These are phyloP conservation scores for Rallus crepitans DNA, from an alignment of 2,797 vertebrate species.

Conservation along the genomic window DNA sequence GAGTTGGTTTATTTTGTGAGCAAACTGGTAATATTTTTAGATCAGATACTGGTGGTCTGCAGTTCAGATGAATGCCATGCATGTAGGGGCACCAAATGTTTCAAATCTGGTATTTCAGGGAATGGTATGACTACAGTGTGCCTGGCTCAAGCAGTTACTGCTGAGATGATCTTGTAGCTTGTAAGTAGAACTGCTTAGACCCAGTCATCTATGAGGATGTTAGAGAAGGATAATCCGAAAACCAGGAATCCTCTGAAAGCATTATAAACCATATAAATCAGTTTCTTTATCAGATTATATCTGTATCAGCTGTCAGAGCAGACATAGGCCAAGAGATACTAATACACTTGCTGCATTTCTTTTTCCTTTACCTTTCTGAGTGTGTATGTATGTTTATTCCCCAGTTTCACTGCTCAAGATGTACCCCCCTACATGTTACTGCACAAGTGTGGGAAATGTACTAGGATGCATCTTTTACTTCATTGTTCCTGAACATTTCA, in stretches of 20 bases:
- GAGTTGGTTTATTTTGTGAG: background rate
- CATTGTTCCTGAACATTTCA: background rate
- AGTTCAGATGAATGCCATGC: background rate
- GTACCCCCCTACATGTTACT: background rate
- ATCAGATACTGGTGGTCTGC: background rate
- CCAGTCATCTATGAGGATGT: background rate
- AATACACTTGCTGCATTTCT: background rate
- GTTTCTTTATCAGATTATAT: background rate
- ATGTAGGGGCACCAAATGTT: background rate
- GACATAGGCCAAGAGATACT: background rate
- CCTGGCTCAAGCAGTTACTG: background rate
- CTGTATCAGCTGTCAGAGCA: background rate
- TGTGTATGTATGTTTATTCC: background rate
- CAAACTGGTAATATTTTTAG: background rate
- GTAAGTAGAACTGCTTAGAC: background rate
- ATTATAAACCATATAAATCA: background rate
- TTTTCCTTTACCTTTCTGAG: background rate
- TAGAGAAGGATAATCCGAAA: background rate
- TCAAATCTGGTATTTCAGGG: background rate
- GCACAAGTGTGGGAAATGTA: background rate
- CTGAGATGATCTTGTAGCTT: background rate
- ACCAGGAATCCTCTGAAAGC: background rate
- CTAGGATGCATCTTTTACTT: background rate
- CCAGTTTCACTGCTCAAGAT: background rate
- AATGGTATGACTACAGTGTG: background rate